Conservation (phyloP, 2,113 vertebrate species). For the Mobula hypostoma region DNA sequence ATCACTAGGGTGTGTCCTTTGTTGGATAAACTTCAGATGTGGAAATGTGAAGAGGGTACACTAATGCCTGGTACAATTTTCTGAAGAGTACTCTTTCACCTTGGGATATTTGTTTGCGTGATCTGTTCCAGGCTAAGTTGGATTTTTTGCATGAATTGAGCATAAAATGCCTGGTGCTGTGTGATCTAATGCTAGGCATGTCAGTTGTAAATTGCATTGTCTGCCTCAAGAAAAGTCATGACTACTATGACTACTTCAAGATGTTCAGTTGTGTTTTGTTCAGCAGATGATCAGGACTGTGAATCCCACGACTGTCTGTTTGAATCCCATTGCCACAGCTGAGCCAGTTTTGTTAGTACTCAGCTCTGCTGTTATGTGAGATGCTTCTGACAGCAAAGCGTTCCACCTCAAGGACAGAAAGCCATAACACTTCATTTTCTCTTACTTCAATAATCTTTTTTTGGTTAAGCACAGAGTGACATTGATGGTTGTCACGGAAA, state of each 20-base stretch:
- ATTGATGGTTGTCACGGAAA: not conserved
- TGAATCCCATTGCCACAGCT: slow-evolving; percentile 10
- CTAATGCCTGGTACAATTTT: no score
- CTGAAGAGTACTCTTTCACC: no score
- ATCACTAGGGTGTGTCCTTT: no score
- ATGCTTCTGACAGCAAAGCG: slow-evolving; percentile 15
- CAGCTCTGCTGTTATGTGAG: slow-evolving; percentile 18
- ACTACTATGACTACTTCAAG: not conserved
- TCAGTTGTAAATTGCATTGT: not conserved
- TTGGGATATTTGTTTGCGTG: no score
- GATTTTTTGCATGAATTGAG: no score
- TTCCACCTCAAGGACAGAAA: slow-evolving; percentile 26
- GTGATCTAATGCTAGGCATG: no score
- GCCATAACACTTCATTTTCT: slow-evolving; percentile 23
- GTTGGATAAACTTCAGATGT: no score
- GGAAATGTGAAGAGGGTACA: no score
- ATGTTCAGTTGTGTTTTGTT: not conserved
- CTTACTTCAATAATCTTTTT: not conserved
- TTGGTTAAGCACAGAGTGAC: slow-evolving; percentile 15
- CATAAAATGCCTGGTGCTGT: no score
- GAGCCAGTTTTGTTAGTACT: slow-evolving; percentile 8
- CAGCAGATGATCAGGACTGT: slow-evolving; percentile 17
- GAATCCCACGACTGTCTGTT: not conserved
- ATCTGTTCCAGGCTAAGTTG: no score
- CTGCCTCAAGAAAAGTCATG: not conserved